phyloP scores from a whole-genome alignment of 2,797 vertebrate species.

The Halcyon badia region DNA sequence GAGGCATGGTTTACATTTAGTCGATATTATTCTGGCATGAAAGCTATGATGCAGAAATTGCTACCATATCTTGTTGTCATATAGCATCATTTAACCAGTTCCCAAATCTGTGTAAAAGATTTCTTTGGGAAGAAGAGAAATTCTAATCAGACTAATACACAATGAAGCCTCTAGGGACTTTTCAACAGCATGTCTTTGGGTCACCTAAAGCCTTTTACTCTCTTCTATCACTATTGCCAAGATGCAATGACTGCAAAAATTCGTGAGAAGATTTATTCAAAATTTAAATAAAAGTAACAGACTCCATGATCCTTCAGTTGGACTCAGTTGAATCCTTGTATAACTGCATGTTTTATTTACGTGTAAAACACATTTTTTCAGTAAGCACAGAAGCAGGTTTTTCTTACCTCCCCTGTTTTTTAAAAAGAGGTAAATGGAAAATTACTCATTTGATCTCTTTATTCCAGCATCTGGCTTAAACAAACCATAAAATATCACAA shows the following conservation, averaged over 20 bases:
- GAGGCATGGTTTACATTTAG: constrained; percentile 7
- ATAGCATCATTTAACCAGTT: neutral
- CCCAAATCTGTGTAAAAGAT: constrained; percentile 11
- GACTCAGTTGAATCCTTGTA: neutral
- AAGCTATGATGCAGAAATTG: constrained; percentile 10
- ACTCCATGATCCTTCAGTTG: neutral
- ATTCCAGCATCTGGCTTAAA: neutral
- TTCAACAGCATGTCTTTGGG: neutral
- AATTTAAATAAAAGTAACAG: neutral
- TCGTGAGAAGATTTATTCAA: neutral
- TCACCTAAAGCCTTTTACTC: neutral
- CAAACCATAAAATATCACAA: constrained; percentile 3
- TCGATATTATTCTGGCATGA: constrained; percentile 10
- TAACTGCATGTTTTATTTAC: neutral
- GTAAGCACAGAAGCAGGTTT: neutral
- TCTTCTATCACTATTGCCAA: neutral
- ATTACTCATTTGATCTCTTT: neutral
- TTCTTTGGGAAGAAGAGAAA: neutral
- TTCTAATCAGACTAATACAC: neutral
- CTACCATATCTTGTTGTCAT: neutral
- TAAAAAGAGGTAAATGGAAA: neutral
- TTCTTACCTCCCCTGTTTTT: accelerated
- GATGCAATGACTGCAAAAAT: neutral
- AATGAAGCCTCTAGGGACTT: neutral
- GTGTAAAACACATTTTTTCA: neutral